phyloP scores from a whole-genome alignment of 2,113 vertebrate genomes.

The Buteo buteo region DNA sequence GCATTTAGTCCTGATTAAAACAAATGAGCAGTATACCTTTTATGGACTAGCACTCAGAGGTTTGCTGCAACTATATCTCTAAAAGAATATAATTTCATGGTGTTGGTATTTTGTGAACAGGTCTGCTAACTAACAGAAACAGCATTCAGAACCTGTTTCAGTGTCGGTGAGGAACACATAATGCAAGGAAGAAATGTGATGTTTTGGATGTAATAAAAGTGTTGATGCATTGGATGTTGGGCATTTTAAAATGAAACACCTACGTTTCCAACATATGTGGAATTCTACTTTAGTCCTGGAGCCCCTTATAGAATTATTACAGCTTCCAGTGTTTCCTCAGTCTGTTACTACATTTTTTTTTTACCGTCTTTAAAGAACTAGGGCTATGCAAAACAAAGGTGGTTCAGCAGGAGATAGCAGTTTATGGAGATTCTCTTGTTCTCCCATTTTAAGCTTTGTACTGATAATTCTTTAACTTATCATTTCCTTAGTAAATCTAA shows the following conservation, averaged over 20 bases:
- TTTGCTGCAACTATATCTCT: neutral
- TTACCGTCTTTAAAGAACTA: neutral
- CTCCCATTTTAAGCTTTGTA: neutral
- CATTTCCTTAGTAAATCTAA: neutral
- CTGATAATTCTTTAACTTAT: neutral
- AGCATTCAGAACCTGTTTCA: neutral
- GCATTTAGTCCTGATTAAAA: neutral
- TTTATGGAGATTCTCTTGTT: neutral
- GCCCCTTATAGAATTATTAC: neutral
- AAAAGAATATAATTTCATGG: neutral
- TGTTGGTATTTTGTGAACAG: neutral
- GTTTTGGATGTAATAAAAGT: neutral
- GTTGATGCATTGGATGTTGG: neutral
- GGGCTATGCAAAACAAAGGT: fast-evolving
- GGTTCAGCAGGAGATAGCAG: neutral
- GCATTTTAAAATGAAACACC: neutral
- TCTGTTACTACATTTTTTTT: neutral
- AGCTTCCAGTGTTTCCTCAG: neutral
- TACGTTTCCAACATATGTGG: neutral
- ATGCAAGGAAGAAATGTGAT: neutral
- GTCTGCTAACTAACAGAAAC: neutral
- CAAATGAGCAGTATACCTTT: neutral
- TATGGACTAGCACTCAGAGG: neutral
- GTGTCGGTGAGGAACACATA: neutral
- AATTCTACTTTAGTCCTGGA: neutral